Percentiles rank a stretch among this genome's conserved stretches.
These are phyloP conservation scores for Thalassoma bifasciatum DNA, from an alignment of 2,113 vertebrate genomes.

Conservation along the genomic window DNA sequence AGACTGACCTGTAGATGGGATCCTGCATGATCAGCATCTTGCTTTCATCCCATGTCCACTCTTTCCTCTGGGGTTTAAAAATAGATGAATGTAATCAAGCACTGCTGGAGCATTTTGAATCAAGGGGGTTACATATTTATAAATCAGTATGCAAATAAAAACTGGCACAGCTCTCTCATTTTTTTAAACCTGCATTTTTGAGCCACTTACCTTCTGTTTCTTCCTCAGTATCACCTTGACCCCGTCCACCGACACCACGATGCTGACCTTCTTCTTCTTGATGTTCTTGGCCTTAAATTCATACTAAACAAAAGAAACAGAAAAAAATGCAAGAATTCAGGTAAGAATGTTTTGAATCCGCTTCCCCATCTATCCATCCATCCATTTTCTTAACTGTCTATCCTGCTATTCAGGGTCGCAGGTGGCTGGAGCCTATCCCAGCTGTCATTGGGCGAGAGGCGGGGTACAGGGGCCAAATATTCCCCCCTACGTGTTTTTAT, in stretches of 20 bases:
- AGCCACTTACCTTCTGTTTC: constrained; percentile 86
- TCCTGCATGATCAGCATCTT: constrained; percentile 89
- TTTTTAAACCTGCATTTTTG: too few relatives aligned
- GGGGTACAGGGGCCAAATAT: too few relatives aligned
- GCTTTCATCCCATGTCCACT: constrained; percentile 88
- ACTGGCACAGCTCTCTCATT: too few relatives aligned
- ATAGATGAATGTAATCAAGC: not conserved
- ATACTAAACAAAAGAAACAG: constrained; percentile 79
- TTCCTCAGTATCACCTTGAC: constrained; percentile 87
- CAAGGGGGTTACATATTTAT: not conserved
- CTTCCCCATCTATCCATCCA: too few relatives aligned
- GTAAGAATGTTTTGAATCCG: too few relatives aligned
- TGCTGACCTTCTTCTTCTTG: constrained; percentile 92
- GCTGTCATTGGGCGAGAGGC: too few relatives aligned
- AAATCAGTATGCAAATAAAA: too few relatives aligned
- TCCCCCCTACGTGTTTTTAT: too few relatives aligned
- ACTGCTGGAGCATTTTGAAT: not conserved
- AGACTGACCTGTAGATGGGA: constrained; percentile 86
- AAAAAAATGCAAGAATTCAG: too few relatives aligned
- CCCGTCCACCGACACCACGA: constrained; percentile 89
- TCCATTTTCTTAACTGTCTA: too few relatives aligned
- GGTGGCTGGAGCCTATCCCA: too few relatives aligned
- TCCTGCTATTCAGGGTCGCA: too few relatives aligned
- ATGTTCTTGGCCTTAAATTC: constrained; percentile 94
- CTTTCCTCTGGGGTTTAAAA: constrained; percentile 84